A percentile compares a stretch with the other conserved stretches of the same genome.
phyloP scores from a whole-genome alignment of 2,113 vertebrate species.

The Bujurquina vittata region DNA sequence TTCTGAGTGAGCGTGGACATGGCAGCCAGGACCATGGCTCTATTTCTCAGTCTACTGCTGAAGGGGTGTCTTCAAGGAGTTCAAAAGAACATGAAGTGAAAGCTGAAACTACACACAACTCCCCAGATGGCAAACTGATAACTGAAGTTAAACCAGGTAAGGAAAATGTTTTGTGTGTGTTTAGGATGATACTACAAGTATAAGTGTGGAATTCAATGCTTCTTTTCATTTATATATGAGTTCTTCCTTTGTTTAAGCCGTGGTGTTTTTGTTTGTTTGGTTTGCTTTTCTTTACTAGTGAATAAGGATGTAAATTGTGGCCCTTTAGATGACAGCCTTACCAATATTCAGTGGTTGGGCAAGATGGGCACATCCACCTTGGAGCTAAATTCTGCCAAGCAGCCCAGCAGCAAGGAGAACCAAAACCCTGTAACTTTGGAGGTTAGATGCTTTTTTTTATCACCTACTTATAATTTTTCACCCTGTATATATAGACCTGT shows the following conservation, averaged over 20 bases:
- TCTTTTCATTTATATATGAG: too few species aligned
- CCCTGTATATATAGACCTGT: background rate
- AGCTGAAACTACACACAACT: background rate
- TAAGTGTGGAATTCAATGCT: background rate
- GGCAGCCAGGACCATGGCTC: constrained; percentile 15
- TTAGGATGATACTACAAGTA: background rate
- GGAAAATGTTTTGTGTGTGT: background rate
- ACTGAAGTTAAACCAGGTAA: constrained; percentile 59
- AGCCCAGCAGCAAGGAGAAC: constrained; percentile 82
- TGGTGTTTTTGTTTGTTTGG: background rate
- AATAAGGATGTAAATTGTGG: constrained; percentile 72
- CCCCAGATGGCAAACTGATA: constrained; percentile 29
- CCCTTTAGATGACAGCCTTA: constrained; percentile 86
- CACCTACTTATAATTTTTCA: background rate
- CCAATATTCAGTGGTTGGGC: constrained; percentile 92
- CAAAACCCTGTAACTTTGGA: constrained; percentile 64
- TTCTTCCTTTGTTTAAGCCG: background rate
- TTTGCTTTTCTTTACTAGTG: constrained; percentile 70
- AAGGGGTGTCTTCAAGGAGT: background rate
- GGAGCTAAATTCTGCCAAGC: constrained; percentile 69
- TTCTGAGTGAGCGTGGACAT: constrained; percentile 80
- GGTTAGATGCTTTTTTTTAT: constrained; percentile 69
- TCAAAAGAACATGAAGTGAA: constrained; percentile 1
- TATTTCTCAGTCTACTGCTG: background rate
- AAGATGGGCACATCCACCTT: constrained; percentile 83